Conservation (phyloP, 2,888 invertebrate genomes). For the Empis stercorea region DNA sequence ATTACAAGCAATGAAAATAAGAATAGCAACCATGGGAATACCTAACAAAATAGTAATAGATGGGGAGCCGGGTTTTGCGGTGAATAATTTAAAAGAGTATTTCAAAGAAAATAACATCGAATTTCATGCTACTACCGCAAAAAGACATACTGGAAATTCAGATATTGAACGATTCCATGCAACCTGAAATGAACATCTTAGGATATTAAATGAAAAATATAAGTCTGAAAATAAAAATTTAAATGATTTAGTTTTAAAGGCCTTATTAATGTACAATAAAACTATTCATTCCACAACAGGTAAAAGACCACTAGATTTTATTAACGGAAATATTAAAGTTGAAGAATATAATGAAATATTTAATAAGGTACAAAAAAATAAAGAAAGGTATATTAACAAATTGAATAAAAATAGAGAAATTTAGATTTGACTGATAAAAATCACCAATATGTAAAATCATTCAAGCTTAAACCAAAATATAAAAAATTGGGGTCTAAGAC, state of each 20-base stretch:
- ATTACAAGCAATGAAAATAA: constrained; percentile 6
- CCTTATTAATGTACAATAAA: neutral
- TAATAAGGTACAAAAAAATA: neutral
- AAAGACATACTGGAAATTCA: constrained; percentile 4
- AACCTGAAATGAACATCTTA: constrained; percentile 7
- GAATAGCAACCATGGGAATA: constrained; percentile 6
- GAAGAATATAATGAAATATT: neutral
- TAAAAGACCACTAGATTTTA: neutral
- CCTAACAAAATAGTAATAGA: constrained; percentile 6
- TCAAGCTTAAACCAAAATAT: constrained; percentile 1
- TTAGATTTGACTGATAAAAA: neutral
- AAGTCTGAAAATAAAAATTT: neutral
- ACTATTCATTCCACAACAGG: constrained; percentile 3
- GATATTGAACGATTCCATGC: constrained; percentile 10
- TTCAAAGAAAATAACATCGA: no score
- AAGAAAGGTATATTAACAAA: constrained; percentile 2
- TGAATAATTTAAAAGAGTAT: no score
- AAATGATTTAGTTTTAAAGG: constrained; percentile 3
- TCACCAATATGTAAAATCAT: neutral
- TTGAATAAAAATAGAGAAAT: neutral
- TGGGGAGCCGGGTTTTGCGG: constrained; percentile 3
- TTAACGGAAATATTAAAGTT: neutral
- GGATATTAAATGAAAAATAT: constrained; percentile 5
- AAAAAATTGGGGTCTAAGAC: neutral
- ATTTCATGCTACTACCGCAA: constrained; percentile 5